phyloP scores from a whole-genome alignment of 1,140 invertebrate species.

The Aricia agestis region DNA sequence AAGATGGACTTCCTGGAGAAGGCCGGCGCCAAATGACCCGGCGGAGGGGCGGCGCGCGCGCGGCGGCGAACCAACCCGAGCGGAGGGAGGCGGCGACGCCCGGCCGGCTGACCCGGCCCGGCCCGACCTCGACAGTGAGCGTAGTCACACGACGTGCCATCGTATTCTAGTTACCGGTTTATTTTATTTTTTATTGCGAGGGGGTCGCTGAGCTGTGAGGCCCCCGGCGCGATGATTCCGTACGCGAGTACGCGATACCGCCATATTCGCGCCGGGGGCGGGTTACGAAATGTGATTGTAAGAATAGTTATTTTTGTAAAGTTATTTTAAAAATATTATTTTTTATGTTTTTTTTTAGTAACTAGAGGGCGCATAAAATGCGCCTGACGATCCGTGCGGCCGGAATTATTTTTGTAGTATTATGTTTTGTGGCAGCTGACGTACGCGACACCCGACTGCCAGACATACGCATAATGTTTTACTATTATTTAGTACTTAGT shows the following conservation, averaged over 20 bases:
- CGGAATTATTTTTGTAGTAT: slow-evolving; percentile 46
- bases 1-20: slow-evolving; percentile 77
- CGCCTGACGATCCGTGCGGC: slow-evolving; percentile 37
- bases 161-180: slow-evolving; percentile 18
- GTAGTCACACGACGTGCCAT: slow-evolving; percentile 24
- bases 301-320: slow-evolving; percentile 54
- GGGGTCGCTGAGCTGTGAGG: slow-evolving; percentile 10
- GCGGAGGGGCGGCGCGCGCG: not conserved
- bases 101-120: too few relatives aligned
- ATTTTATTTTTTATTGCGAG: slow-evolving; percentile 14
- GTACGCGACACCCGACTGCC: slow-evolving; percentile 42
- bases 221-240: not conserved
- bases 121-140: not conserved
- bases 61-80: not conserved
- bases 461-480: slow-evolving; percentile 44
- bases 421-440: slow-evolving; percentile 44
- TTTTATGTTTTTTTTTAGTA: slow-evolving; percentile 49
- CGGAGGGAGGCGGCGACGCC: not conserved
- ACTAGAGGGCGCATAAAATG: slow-evolving; percentile 45
- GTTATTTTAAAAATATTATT: slow-evolving; percentile 56
- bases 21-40: slow-evolving; percentile 62
- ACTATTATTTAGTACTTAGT: slow-evolving; percentile 47
- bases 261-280: not conserved
- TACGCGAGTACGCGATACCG: not conserved
- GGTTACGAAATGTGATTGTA: slow-evolving; percentile 45